Evolutionary conservation across 1,140 invertebrate species (phyloP), one percentile per base, ranked within the genome.

Genomic region (Wiebesia pumilae): DNA sequence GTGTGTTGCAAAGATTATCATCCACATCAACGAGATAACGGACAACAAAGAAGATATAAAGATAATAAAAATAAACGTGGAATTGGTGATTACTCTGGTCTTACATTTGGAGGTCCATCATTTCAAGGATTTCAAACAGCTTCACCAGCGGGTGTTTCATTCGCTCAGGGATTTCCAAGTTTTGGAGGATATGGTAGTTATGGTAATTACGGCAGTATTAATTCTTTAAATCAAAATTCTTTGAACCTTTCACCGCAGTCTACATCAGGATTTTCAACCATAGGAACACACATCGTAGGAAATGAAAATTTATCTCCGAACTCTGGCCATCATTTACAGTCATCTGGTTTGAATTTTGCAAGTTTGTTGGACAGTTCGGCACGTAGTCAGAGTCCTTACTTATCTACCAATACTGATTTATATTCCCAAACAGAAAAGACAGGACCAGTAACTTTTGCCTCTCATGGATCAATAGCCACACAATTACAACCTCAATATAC

Each of bases 371-470:
- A 82, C 14, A 65, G 30, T 16, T 38, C 84, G 35, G 0, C 21
- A 65, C 79, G 3, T 33, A 27, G n/a, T n/a, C 69, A 51, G 43
- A 83, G 4, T 21, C 33, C 88, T 4, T 90, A 90, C 19, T 89
- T 88, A 0, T 40, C 88, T 27, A 84, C 89, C 1, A 85, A 38
- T 14, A 40, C 88, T 62, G 88, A 85, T n/a, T 47, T 91, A 3
- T 89, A 91, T 73, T 19, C 81, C 0, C 84, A 89, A 2, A 85
- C 24, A 82, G 89, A 81, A 40, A 94, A 94, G 84, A 93, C 88
- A 0, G 93, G 93, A 40, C 93, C 93, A 7, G 91, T 94, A 0
- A 93, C 92, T 0, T 93, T 94, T 30, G 88, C 85, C 12, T 85
- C 89, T 47, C 80, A 82, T 77, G 54, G 10, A 71, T 21, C 83